Base-by-base conservation (phyloP, 2,888 invertebrate genomes). In the Mythimna albipuncta region DNA sequence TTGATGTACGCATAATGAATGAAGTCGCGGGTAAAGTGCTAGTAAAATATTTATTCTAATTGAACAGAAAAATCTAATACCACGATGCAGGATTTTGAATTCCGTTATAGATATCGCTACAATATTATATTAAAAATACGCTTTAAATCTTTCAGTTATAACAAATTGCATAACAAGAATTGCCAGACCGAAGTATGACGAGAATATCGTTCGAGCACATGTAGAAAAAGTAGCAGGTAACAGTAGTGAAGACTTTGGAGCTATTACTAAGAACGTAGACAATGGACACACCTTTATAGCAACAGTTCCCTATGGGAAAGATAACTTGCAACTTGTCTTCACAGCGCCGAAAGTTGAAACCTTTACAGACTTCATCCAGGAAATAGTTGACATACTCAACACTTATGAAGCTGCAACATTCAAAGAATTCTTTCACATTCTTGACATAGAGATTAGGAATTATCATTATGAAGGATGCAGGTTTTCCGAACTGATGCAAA, bases 361-460 rank as follows among this genome's bases (percentile, higher is more conserved):
- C 19, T 90, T 94, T 13, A 89, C 89, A 0, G 89, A 92, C 55
- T 93, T 93, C 26, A 21, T 94, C 0, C 70, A 81, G 70, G 76
- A 89, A n/a, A 67, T 75, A 0, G 55, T 91, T 11, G 41, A 63
- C 0, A 80, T 87, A 5, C 26, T 94, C 0, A 85, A 85, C 9
- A 71, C 74, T 0, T 93, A 89, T 41, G 79, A 87, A 2, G 90
- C 93, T 19, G 68, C 89, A 0, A 90, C 90, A 26, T 83, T 94
- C 9, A 82, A 89, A 82, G 82, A 90, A 0, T 68, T 91, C 0
- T 74, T 90, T 3, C 64, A 76, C 0, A 72, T 88, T 0, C 11
- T 91, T 0, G 82, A 89, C 9, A 82, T 82, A 4, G 93, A 93
- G 88, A 59, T 92, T 0, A 86, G 86, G 19, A 90, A 88, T 69